A percentile compares a stretch with the other conserved stretches of the same genome.
phyloP scores from a whole-genome alignment of 2,797 vertebrate species.

The Syngnathus rostellatus region DNA sequence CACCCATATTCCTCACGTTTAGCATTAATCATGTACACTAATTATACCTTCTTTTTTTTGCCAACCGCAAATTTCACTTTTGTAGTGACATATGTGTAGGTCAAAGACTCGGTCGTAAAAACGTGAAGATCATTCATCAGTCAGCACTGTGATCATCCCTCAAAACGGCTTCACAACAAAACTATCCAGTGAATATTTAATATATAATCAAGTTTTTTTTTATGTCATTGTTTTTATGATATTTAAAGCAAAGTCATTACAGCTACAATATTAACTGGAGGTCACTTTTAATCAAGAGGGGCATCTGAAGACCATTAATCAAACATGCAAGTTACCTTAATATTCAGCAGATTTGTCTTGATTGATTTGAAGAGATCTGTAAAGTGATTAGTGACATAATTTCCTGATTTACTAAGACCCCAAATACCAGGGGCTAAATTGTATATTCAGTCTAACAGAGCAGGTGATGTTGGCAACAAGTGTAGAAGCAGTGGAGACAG shows the following conservation, averaged over 20 bases:
- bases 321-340: conserved; percentile 44
- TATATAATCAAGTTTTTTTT: conserved; percentile 2
- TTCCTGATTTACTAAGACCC: not conserved
- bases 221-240: conserved; percentile 17
- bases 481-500: too few species aligned
- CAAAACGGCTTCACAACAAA: conserved; percentile 6
- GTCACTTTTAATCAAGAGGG: conserved; percentile 47
- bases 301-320: conserved; percentile 42
- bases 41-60: conserved; percentile 7
- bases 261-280: conserved; percentile 38
- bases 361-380: conserved; percentile 11
- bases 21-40: conserved; percentile 4
- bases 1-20: conserved; percentile 1
- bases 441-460: too few species aligned
- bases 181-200: conserved; percentile 4
- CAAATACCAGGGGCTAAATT: too few species aligned
- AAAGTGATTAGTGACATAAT: not conserved
- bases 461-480: too few species aligned
- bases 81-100: not conserved
- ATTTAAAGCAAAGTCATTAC: conserved; percentile 23
- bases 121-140: conserved; percentile 23
- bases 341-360: conserved; percentile 22
- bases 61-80: conserved; percentile 14
- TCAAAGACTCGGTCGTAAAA: conserved; percentile 5
- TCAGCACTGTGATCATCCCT: conserved; percentile 11